Evolutionary conservation across 2,797 vertebrate genomes (phyloP).

Genomic region (Lepidocolaptes lacrymiger): DNA sequence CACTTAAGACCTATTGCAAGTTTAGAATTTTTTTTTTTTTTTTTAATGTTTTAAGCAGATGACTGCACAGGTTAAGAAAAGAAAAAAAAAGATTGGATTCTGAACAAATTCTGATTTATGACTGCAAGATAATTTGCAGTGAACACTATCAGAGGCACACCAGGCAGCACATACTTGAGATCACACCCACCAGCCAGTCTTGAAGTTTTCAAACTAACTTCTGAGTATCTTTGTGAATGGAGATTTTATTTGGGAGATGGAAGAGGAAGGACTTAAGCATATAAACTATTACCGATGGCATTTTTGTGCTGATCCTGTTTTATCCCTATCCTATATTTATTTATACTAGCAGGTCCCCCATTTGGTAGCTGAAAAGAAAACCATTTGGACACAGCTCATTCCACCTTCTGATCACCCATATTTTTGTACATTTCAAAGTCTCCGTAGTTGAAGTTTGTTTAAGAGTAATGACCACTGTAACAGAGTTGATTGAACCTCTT

Average conservation of each 20-base stretch:
- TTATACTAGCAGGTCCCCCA: background rate
- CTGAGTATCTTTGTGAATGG: background rate
- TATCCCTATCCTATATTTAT: background rate
- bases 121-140: background rate
- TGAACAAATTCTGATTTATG: background rate
- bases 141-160: background rate
- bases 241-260: background rate
- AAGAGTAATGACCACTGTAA: background rate
- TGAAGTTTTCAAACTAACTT: background rate
- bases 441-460: background rate
- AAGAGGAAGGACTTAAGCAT: background rate
- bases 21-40: constrained; percentile 4
- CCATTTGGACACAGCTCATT: background rate
- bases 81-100: background rate
- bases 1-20: background rate
- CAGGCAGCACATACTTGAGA: background rate
- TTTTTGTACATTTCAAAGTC: background rate
- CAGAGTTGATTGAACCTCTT: background rate
- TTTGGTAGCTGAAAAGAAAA: background rate
- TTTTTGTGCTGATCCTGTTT: background rate
- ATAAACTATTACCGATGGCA: background rate
- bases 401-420: background rate
- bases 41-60: background rate
- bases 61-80: background rate
- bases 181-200: background rate